phyloP scores from a whole-genome alignment of 2,113 vertebrate species.

The Entomyzon cyanotis region DNA sequence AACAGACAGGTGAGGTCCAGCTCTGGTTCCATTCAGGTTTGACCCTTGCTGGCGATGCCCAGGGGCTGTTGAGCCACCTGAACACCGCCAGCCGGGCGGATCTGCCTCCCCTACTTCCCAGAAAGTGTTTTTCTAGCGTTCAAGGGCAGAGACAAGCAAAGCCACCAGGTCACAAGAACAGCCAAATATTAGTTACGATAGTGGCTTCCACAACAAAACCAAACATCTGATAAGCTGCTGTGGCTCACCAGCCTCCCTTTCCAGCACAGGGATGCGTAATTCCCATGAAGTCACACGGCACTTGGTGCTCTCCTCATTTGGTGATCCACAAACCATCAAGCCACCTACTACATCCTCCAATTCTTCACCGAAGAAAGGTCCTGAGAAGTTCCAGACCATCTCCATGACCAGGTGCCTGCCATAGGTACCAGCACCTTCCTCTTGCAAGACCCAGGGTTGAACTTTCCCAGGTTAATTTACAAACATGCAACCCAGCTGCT shows the following conservation, averaged over 20 bases:
- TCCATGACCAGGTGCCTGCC: accelerated
- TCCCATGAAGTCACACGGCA: accelerated
- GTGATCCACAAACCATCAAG: neutral
- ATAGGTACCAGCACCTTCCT: neutral
- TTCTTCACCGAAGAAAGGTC: neutral
- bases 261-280: neutral
- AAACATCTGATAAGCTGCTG: constrained; percentile 22
- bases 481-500: accelerated
- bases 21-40: neutral
- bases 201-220: neutral
- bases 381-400: neutral
- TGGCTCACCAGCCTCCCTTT: neutral
- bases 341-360: neutral
- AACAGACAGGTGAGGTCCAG: neutral
- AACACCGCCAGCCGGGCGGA: accelerated
- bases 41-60: neutral
- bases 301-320: accelerated
- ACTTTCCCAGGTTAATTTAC: neutral
- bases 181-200: neutral
- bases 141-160: constrained; percentile 30
- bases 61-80: neutral
- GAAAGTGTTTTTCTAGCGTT: neutral
- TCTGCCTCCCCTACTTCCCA: neutral
- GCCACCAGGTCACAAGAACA: neutral
- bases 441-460: neutral